These are phyloP conservation scores for Lepidocyrtoides sp. DNA, from an alignment of 2,888 invertebrate species.

Conservation along the genomic window DNA sequence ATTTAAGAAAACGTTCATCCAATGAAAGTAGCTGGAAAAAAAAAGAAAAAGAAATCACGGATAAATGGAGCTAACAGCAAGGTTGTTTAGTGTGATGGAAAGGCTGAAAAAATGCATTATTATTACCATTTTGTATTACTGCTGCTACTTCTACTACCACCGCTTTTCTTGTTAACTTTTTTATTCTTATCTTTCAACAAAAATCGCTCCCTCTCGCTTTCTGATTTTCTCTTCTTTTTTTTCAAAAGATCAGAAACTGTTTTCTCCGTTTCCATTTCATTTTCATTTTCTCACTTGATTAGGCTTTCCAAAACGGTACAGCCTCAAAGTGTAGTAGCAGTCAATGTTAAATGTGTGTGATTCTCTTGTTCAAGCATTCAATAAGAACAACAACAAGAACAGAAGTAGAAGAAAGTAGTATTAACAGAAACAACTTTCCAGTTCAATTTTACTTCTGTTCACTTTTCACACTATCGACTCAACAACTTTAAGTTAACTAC, in stretches of 20 bases:
- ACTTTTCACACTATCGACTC: no score
- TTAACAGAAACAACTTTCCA: constrained; percentile 31
- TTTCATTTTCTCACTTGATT: constrained; percentile 73
- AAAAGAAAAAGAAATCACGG: background rate
- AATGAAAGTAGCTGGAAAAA: constrained; percentile 26
- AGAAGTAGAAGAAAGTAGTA: background rate
- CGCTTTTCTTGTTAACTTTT: constrained; percentile 45
- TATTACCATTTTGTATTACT: constrained; percentile 12
- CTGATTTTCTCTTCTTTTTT: background rate
- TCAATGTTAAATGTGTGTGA: no score
- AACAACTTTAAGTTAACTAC: no score
- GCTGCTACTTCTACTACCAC: no score
- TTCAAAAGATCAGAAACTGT: background rate
- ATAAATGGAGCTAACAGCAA: background rate
- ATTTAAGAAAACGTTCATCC: constrained; percentile 35
- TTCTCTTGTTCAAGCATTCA: no score
- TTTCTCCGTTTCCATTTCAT: constrained; percentile 13
- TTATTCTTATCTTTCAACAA: constrained; percentile 55
- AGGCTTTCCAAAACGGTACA: constrained; percentile 32
- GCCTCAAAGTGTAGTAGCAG: background rate
- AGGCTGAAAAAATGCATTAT: constrained; percentile 12
- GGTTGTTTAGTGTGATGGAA: background rate
- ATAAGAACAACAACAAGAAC: constrained; percentile 2
- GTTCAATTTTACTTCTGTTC: constrained; percentile 20
- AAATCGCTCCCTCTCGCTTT: constrained; percentile 22